These are phyloP conservation scores for Crossaster papposus DNA, from an alignment of 53 echinoderm and acorn worm genomes.

Conservation along the genomic window DNA sequence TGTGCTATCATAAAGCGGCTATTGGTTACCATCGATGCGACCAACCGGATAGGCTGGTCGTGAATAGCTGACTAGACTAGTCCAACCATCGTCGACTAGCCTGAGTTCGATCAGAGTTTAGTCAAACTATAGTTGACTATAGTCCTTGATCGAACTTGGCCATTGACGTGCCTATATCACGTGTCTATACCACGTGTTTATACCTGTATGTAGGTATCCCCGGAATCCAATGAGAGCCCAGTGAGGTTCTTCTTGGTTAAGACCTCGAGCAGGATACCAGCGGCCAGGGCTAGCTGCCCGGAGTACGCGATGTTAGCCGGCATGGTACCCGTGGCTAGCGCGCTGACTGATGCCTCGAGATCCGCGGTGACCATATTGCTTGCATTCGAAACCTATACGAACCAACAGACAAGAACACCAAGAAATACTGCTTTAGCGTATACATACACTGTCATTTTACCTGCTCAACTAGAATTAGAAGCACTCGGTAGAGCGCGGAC, in stretches of 20 bases:
- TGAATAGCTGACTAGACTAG: too few relatives aligned
- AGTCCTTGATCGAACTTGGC: too few relatives aligned
- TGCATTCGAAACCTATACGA: not conserved
- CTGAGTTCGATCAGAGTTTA: too few relatives aligned
- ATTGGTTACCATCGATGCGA: too few relatives aligned
- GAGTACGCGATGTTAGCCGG: constrained; percentile 6
- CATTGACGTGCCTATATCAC: too few relatives aligned
- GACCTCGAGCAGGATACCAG: not conserved
- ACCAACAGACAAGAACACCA: not conserved
- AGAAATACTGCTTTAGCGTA: not conserved
- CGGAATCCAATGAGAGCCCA: not conserved
- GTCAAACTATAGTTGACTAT: too few relatives aligned
- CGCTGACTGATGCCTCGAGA: not conserved
- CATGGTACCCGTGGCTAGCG: not conserved
- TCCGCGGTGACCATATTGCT: not conserved
- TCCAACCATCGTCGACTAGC: too few relatives aligned
- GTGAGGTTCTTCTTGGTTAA: not conserved
- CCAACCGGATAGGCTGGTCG: too few relatives aligned
- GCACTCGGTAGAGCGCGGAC: too few relatives aligned
- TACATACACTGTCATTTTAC: not conserved
- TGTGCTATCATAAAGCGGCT: too few relatives aligned
- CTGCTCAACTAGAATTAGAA: not conserved
- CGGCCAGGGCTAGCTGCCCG: constrained; percentile 13
- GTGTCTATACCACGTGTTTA: too few relatives aligned
- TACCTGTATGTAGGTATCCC: constrained; percentile 42